Conservation (phyloP, 2,888 invertebrate species). For the Boloria euphrosyne region DNA sequence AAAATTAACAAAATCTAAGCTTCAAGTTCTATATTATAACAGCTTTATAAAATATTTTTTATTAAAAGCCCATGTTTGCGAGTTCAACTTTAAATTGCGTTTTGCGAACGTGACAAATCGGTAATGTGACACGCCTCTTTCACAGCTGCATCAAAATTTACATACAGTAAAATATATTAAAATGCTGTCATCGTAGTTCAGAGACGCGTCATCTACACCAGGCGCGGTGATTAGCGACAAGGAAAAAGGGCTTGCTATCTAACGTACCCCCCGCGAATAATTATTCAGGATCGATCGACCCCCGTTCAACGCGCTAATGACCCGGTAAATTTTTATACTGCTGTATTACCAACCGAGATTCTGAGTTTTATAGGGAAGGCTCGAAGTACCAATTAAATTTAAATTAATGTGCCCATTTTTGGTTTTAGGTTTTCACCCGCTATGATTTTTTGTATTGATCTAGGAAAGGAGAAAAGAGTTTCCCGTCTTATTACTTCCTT, state of each 20-base stretch:
- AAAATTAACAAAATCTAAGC: too few relatives aligned
- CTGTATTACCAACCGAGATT: constrained; percentile 26
- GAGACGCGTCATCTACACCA: constrained; percentile 75
- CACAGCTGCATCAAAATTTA: constrained; percentile 71
- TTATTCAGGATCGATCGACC: constrained; percentile 74
- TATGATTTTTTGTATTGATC: too few relatives aligned
- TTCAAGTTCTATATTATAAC: too few relatives aligned
- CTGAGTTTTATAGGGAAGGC: neutral
- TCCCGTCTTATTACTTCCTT: too few relatives aligned
- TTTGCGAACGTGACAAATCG: constrained; percentile 43
- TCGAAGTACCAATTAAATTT: constrained; percentile 10
- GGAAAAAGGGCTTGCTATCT: constrained; percentile 73
- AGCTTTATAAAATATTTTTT: neutral
- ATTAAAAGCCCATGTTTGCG: constrained; percentile 7
- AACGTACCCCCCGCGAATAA: constrained; percentile 76
- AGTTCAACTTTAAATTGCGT: constrained; percentile 23
- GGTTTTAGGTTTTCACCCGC: neutral
- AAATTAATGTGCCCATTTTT: constrained; percentile 7
- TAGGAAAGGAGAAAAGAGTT: too few relatives aligned
- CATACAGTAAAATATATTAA: constrained; percentile 80
- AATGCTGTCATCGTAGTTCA: constrained; percentile 71
- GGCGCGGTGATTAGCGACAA: constrained; percentile 78
- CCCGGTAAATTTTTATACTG: constrained; percentile 67
- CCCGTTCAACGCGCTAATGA: constrained; percentile 71
- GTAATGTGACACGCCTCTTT: constrained; percentile 43